These are phyloP conservation scores for Chloromyia formosa DNA, from an alignment of 2,888 invertebrate genomes.

Conservation along the genomic window DNA sequence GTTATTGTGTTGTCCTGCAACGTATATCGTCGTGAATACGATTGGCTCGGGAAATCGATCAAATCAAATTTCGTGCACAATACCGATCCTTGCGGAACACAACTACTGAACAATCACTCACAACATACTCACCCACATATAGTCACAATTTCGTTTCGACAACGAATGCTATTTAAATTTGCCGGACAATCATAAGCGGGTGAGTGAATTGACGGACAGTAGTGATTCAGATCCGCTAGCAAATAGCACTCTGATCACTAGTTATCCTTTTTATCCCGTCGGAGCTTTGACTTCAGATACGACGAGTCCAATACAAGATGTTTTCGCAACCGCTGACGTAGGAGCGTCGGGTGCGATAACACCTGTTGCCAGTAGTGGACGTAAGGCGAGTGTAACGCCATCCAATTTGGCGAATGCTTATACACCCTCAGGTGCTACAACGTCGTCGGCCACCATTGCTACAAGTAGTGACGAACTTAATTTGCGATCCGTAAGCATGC, in stretches of 20 bases:
- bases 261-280: constrained; percentile 59
- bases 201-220: constrained; percentile 70
- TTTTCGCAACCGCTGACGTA: constrained; percentile 46
- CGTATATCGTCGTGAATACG: no score
- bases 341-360: constrained; percentile 48
- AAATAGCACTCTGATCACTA: constrained; percentile 56
- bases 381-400: constrained; percentile 3
- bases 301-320: constrained; percentile 18
- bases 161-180: constrained; percentile 98
- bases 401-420: constrained; percentile 39
- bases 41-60: no score
- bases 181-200: constrained; percentile 98
- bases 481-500: constrained; percentile 64
- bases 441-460: constrained; percentile 67
- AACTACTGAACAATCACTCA: background rate
- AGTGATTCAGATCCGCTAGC: constrained; percentile 42
- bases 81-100: background rate
- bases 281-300: constrained; percentile 37
- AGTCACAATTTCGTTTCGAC: constrained; percentile 99
- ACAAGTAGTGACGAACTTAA: constrained; percentile 66
- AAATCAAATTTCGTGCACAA: background rate
- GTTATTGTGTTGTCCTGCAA: constrained; percentile 25
- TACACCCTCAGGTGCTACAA: constrained; percentile 62
- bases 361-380: constrained; percentile 56
- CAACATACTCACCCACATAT: no score